Evolutionary conservation across 1,140 invertebrate species (phyloP), one percentile per base, ranked within the genome.

Genomic region (Saccostrea glomerata): DNA sequence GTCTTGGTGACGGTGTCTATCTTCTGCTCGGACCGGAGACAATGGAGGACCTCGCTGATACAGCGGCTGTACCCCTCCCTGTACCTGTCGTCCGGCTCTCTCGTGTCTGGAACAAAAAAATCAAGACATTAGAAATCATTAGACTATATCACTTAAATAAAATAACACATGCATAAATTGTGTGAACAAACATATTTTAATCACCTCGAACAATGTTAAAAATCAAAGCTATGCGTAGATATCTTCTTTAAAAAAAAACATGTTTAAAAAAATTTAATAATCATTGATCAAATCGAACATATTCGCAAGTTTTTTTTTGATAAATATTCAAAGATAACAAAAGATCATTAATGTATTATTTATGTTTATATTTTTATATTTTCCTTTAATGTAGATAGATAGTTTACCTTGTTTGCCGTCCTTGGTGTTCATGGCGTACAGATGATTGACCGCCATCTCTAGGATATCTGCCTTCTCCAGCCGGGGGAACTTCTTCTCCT

Each of bases 401-500:
- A 20, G 5, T 17, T 20, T 77, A 77, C 70, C 70, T 77, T 77
- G 70, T 15, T 36, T 73, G 3, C 23, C 25, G 13, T 73, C 66
- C 25, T 73, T 77, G 60, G 20, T 23, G 70, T 77, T 36, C 70
- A 77, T 77, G 70, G 70, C 70, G 70, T 77, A 77, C 70, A 85
- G 56, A 12, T 85, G 84, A 15, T 36, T 63, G 15, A 85, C 55
- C 2, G 84, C 55, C 56, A 85, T 85, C 56, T 85, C 84, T 30
- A 85, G 56, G 13, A 85, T 85, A 15, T 85, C 84, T 11, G 84
- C 84, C 56, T 85, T 85, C 58, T 85, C 84, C 55, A 85, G 56
- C 30, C 84, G 20, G 2, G 23, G 47, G 15, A 23, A 85, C 30
- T 85, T 85, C n/a, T 85, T 85, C 56, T 85, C 84, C 84, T 85